A percentile compares a stretch with the other conserved stretches of the same genome.
Conservation (phyloP, 2,888 invertebrate genomes). For the Dascillus cervinus region DNA sequence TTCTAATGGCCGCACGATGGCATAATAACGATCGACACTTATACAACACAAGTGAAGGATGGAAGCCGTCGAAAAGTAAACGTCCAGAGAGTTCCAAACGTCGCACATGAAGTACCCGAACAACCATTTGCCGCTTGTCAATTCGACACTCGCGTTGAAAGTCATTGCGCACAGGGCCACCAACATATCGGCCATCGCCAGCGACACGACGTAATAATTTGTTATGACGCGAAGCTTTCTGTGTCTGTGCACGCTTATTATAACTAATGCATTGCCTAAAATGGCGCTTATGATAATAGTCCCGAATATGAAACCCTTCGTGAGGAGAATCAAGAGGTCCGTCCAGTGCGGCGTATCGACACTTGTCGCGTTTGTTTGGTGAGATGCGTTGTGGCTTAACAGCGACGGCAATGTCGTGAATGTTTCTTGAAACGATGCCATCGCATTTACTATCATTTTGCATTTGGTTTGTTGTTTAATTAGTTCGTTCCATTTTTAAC, state of each 20-base stretch:
- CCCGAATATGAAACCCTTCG: slow-evolving; percentile 74
- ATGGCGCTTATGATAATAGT: slow-evolving; percentile 84
- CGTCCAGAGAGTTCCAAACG: slow-evolving; percentile 90
- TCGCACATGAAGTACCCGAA: slow-evolving; percentile 89
- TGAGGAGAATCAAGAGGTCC: slow-evolving; percentile 52
- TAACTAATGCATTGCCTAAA: slow-evolving; percentile 87
- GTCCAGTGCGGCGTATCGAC: slow-evolving; percentile 45
- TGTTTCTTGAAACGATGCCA: slow-evolving; percentile 40
- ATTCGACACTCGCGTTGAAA: slow-evolving; percentile 82
- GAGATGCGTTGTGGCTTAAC: slow-evolving; percentile 27
- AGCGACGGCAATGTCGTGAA: slow-evolving; percentile 27
- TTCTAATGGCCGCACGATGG: slow-evolving; percentile 85
- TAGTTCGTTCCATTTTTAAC: slow-evolving; percentile 1
- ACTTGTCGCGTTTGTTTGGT: slow-evolving; percentile 32
- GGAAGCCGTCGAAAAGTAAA: slow-evolving; percentile 87
- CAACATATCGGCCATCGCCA: slow-evolving; percentile 89
- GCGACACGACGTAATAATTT: slow-evolving; percentile 91
- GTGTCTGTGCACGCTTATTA: slow-evolving; percentile 74
- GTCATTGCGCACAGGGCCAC: slow-evolving; percentile 91
- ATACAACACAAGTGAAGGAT: slow-evolving; percentile 92
- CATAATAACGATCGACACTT: slow-evolving; percentile 86
- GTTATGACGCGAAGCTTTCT: slow-evolving; percentile 80
- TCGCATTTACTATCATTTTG: slow-evolving; percentile 43
- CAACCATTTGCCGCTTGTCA: slow-evolving; percentile 74
- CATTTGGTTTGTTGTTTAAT: too few species aligned